These are phyloP conservation scores for Mesopsocus fuscifrons DNA, from an alignment of 2,888 invertebrate genomes.

Conservation along the genomic window DNA sequence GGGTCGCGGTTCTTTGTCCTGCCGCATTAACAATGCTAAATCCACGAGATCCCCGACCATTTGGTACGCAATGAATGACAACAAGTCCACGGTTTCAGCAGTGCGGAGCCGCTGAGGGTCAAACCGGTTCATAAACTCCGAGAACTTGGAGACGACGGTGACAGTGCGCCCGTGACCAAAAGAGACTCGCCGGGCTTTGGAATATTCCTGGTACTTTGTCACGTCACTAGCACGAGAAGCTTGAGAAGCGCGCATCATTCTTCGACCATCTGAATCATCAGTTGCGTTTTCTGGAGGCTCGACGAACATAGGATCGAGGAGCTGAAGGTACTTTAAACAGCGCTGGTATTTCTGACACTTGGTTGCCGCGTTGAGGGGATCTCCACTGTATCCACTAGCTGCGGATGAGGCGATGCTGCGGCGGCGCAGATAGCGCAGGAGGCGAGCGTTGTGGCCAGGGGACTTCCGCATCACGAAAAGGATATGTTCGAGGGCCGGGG, in stretches of 20 bases:
- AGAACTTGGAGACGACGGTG: background rate
- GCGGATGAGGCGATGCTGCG: too few relatives aligned
- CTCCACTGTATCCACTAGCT: background rate
- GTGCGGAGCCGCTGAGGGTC: background rate
- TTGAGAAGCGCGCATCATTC: constrained; percentile 22
- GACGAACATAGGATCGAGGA: constrained; percentile 25
- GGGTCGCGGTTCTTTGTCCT: constrained; percentile 18
- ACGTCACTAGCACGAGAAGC: constrained; percentile 17
- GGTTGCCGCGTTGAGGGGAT: background rate
- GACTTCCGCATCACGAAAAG: constrained; percentile 67
- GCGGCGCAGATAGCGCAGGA: constrained; percentile 43
- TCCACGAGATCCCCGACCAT: constrained; percentile 30
- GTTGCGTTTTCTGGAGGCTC: constrained; percentile 11
- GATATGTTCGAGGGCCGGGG: constrained; percentile 43
- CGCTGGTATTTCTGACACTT: constrained; percentile 1
- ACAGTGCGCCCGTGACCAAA: constrained; percentile 4
- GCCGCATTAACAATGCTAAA: constrained; percentile 26
- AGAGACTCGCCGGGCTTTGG: constrained; percentile 1
- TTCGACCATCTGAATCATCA: constrained; percentile 25
- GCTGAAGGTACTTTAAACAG: constrained; percentile 22
- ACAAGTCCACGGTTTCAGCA: background rate
- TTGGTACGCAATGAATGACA: constrained; percentile 27
- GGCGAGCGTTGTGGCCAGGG: constrained; percentile 49
- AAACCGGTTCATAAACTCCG: background rate
- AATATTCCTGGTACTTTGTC: constrained; percentile 9